Conservation (phyloP, 1,140 invertebrate species). For the Neodiprion lecontei region DNA sequence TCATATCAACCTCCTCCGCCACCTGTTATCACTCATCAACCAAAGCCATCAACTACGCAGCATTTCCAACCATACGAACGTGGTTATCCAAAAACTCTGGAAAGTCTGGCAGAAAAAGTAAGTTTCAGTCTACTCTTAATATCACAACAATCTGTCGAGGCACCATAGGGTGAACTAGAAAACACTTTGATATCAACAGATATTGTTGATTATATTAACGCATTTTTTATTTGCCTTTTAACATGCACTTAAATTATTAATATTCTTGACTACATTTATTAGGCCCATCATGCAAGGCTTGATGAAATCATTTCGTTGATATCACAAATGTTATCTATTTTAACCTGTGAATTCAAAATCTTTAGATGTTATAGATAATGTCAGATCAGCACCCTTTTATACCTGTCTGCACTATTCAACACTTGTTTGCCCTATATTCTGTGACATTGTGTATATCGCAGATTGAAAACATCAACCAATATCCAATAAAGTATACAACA, state of each 20-base stretch:
- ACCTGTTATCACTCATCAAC: conserved; percentile 88
- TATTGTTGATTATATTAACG: not conserved
- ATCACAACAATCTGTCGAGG: conserved; percentile 12
- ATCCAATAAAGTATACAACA: not conserved
- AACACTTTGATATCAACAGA: not conserved
- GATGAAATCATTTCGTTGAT: no score
- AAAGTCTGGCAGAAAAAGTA: conserved; percentile 87
- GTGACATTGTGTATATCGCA: conserved; percentile 13
- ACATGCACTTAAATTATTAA: not conserved
- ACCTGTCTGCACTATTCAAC: conserved; percentile 58
- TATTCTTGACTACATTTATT: not conserved
- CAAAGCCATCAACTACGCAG: conserved; percentile 75
- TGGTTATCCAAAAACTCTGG: conserved; percentile 88
- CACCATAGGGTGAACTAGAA: not conserved
- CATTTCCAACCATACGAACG: conserved; percentile 82
- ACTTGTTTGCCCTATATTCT: conserved; percentile 54
- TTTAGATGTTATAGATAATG: conserved; percentile 56
- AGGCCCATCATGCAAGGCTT: no score
- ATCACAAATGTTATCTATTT: not conserved
- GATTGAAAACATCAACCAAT: not conserved
- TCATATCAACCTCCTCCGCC: conserved; percentile 76
- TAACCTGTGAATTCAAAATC: not conserved
- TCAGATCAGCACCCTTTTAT: conserved; percentile 57
- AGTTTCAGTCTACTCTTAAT: conserved; percentile 34
- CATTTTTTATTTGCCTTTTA: not conserved